These are phyloP conservation scores for Brassicogethes aeneus DNA, from an alignment of 2,888 invertebrate genomes.

Conservation along the genomic window DNA sequence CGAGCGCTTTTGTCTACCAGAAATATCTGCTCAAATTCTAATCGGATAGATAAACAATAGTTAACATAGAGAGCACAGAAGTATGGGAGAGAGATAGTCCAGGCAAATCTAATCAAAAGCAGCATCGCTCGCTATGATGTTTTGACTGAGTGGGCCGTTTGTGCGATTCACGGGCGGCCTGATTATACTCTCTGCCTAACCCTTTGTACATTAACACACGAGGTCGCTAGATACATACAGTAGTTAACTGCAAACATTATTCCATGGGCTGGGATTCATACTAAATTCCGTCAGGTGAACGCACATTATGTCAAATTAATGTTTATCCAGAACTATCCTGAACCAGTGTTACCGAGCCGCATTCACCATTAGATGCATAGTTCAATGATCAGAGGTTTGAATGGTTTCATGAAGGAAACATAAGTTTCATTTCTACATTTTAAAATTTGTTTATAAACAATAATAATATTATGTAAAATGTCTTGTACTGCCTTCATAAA, in stretches of 20 bases:
- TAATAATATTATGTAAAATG: too few relatives aligned
- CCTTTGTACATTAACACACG: conserved; percentile 34
- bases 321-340: neutral
- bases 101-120: conserved; percentile 41
- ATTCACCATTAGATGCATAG: too few relatives aligned
- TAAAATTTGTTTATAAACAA: too few relatives aligned
- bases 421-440: too few relatives aligned
- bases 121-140: conserved; percentile 42
- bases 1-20: neutral
- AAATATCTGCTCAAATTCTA: conserved; percentile 1
- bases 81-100: conserved; percentile 1
- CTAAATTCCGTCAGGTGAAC: conserved; percentile 2
- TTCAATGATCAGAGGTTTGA: too few relatives aligned
- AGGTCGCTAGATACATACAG: conserved; percentile 29
- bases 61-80: conserved; percentile 4
- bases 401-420: too few relatives aligned
- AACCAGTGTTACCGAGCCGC: too few relatives aligned
- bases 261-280: conserved; percentile 21
- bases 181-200: conserved; percentile 35
- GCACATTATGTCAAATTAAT: neutral
- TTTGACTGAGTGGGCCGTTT: conserved; percentile 39
- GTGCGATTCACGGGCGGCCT: conserved; percentile 29
- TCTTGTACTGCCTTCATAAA: too few relatives aligned
- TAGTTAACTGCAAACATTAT: conserved; percentile 27
- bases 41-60: conserved; percentile 3